phyloP scores from a whole-genome alignment of 2,797 vertebrate species.

The Spondyliosoma cantharus region DNA sequence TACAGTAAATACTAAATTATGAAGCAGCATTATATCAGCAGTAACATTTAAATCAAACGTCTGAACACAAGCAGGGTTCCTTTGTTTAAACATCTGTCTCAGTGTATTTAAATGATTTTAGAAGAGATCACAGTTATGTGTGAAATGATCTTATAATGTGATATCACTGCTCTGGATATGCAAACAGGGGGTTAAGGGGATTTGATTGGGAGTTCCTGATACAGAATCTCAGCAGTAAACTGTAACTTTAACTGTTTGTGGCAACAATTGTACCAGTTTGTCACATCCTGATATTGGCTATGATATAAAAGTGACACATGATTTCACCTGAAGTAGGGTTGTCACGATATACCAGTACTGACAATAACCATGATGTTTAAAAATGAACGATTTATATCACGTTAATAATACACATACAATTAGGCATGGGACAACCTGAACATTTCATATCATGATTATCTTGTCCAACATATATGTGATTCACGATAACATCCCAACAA shows the following conservation, averaged over 20 bases:
- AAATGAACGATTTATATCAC: too few species aligned
- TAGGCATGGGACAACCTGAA: too few species aligned
- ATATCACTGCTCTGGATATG: slow-evolving; percentile 26
- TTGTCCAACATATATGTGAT: too few species aligned
- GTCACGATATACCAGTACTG: too few species aligned
- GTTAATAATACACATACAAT: too few species aligned
- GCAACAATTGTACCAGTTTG: slow-evolving; percentile 19
- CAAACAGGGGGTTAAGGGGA: slow-evolving; percentile 2
- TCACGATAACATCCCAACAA: too few species aligned
- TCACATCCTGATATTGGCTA: slow-evolving; percentile 18
- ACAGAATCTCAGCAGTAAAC: slow-evolving; percentile 31
- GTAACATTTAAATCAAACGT: slow-evolving; percentile 32
- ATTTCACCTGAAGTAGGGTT: slow-evolving; percentile 9
- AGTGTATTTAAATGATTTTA: slow-evolving; percentile 25
- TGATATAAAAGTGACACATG: slow-evolving; percentile 22
- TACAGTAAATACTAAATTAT: slow-evolving; percentile 55
- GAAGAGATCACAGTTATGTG: slow-evolving; percentile 15
- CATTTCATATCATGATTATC: too few species aligned
- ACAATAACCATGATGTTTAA: too few species aligned
- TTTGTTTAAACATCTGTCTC: slow-evolving; percentile 37
- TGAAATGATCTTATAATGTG: slow-evolving; percentile 25
- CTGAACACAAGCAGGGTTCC: slow-evolving; percentile 28
- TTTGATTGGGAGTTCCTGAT: slow-evolving; percentile 17
- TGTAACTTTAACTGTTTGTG: slow-evolving; percentile 24
- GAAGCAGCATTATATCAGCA: slow-evolving; percentile 27